Evolutionary conservation across 2,113 vertebrate genomes (phyloP).

Genomic region (Pundamilia nyererei): DNA sequence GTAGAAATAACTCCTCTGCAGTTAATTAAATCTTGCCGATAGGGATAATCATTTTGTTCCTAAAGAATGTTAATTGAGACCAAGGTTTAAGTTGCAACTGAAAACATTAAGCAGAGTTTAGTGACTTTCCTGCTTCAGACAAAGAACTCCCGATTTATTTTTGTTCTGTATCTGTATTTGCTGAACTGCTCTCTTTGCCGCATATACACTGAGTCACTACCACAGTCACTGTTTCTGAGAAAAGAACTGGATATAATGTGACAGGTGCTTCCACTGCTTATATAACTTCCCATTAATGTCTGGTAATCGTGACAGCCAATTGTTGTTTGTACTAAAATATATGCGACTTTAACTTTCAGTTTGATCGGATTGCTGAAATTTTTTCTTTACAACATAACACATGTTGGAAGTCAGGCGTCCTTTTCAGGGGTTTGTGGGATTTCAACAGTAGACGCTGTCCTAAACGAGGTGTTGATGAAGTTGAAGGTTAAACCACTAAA

Average conservation of each 20-base stretch:
- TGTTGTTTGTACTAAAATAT: background rate
- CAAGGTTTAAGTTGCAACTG: background rate
- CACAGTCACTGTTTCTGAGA: background rate
- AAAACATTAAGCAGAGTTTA: background rate
- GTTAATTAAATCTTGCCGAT: background rate
- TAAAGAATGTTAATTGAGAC: background rate
- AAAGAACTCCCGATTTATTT: background rate
- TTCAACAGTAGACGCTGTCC: background rate
- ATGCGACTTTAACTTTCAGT: background rate
- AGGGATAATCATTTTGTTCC: background rate
- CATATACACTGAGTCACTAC: background rate
- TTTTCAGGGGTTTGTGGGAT: background rate
- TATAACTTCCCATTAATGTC: background rate
- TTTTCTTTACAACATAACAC: background rate
- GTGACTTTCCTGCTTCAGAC: background rate
- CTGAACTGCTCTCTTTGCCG: background rate
- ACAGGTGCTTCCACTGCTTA: background rate
- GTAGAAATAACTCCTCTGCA: background rate
- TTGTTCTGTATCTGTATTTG: background rate
- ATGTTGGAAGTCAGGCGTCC: accelerated
- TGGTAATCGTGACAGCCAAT: background rate
- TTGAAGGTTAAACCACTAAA: background rate
- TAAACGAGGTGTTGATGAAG: background rate
- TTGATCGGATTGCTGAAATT: background rate
- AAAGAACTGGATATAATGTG: background rate